These are phyloP conservation scores for Peromyscus polionotus DNA, from an alignment of 2,113 vertebrate species.

Conservation along the genomic window DNA sequence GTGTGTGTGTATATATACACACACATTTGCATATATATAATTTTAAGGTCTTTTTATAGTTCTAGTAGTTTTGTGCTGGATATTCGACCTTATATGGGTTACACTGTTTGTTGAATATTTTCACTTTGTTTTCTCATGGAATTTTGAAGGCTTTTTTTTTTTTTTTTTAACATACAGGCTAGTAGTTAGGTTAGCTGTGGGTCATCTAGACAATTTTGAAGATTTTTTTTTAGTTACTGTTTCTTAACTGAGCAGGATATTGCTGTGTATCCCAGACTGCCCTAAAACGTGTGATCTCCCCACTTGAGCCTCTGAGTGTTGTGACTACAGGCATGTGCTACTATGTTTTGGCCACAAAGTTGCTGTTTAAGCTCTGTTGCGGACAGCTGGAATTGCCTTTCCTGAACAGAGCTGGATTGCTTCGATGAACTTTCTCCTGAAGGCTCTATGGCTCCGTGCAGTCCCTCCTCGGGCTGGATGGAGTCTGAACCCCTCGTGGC, in stretches of 20 bases:
- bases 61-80: slow-evolving; percentile 6
- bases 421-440: neutral
- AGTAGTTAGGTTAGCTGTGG: neutral
- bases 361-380: neutral
- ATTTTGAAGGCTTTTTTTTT: neutral
- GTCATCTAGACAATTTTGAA: neutral
- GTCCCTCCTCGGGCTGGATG: neutral
- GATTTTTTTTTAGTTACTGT: neutral
- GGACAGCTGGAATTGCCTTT: neutral
- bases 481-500: neutral
- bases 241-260: neutral
- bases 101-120: neutral
- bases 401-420: neutral
- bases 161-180: neutral
- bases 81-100: neutral
- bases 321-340: neutral
- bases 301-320: neutral
- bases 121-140: slow-evolving; percentile 23
- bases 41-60: neutral
- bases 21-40: neutral
- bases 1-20: too few species aligned
- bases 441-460: neutral
- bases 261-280: neutral
- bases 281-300: neutral
- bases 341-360: neutral